A percentile compares a stretch with the other conserved stretches of the same genome.
phyloP scores from a whole-genome alignment of 1,140 invertebrate genomes.

The Plodia interpunctella region DNA sequence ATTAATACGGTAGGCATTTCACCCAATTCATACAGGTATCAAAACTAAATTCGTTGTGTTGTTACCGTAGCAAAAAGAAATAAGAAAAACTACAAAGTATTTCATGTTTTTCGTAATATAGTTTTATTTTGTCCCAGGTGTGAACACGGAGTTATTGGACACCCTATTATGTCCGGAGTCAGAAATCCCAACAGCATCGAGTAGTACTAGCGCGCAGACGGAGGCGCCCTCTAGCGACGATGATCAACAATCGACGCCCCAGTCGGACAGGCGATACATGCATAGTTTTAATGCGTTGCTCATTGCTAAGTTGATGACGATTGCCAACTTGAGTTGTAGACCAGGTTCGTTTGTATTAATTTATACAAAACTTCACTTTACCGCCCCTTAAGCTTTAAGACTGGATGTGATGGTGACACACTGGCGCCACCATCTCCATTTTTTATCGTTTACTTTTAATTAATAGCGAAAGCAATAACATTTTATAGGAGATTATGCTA shows the following conservation, averaged over 20 bases:
- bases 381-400: too few species aligned
- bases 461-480: too few species aligned
- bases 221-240: slow-evolving; percentile 18
- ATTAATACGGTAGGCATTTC: too few species aligned
- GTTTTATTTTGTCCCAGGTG: slow-evolving; percentile 40
- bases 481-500: too few species aligned
- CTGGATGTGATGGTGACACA: too few species aligned
- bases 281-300: slow-evolving; percentile 59
- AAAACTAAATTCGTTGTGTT: too few species aligned
- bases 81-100: too few species aligned
- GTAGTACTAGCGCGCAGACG: neutral
- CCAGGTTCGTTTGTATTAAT: slow-evolving; percentile 75
- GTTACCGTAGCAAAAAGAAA: too few species aligned
- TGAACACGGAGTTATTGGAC: slow-evolving; percentile 62
- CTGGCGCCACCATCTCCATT: too few species aligned
- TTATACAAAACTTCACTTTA: too few species aligned
- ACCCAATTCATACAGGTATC: too few species aligned
- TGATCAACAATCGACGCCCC: slow-evolving; percentile 26
- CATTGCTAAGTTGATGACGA: slow-evolving; percentile 56
- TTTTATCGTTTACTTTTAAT: too few species aligned
- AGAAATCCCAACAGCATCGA: slow-evolving; percentile 26
- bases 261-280: slow-evolving; percentile 26
- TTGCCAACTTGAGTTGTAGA: slow-evolving; percentile 85
- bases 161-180: slow-evolving; percentile 56
- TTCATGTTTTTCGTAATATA: neutral